Evolutionary conservation across 1,140 invertebrate genomes (phyloP), one percentile per base, ranked within the genome.

Genomic region (Hyles euphorbiae): DNA sequence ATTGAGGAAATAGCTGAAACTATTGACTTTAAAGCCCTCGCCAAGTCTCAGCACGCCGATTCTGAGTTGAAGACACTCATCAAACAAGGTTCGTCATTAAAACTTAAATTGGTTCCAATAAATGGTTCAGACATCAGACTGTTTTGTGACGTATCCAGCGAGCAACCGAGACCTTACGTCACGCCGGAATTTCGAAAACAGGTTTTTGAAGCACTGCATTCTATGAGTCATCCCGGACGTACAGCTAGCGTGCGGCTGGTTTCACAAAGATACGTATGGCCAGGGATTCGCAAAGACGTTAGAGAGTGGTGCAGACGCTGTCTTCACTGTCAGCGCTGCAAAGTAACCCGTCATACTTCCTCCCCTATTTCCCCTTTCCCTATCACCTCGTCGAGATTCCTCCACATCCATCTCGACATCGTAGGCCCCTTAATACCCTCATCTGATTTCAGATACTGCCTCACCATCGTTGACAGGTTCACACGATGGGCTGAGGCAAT

Each of bases 371-470:
- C 22, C 45, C 9, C 10, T 3, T 50, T 56, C 40, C 9, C 12
- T 3, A 56, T 51, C 40, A 9, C 48, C 8, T 8, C 48, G 4
- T 6, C n/a, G 11, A 40, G 53, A 5, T 44, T 56, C 33, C 22
- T 11, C 22, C 43, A 61, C 53, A 32, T 56, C 43, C 49, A 56
- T 36, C 47, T 61, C 22, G 60, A 61, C 44, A 61, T 56, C 10
- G 53, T 62, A 53, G 55, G 49, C 9, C 55, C 54, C 12, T 34
- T 58, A 12, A 48, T 49, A 44, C 36, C 34, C 8, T 44, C n/a
- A 3, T 22, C 8, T 51, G 12, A 34, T 8, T 53, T 22, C 33
- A 43, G 36, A 22, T 62, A 58, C 50, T 62, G 60, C 44, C 45
- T 62, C 3, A 55, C 53, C 4, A 45, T 53, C 12, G 46, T 48